Conservation (phyloP, 2,888 invertebrate species). For the Dastarcus helophoroides region DNA sequence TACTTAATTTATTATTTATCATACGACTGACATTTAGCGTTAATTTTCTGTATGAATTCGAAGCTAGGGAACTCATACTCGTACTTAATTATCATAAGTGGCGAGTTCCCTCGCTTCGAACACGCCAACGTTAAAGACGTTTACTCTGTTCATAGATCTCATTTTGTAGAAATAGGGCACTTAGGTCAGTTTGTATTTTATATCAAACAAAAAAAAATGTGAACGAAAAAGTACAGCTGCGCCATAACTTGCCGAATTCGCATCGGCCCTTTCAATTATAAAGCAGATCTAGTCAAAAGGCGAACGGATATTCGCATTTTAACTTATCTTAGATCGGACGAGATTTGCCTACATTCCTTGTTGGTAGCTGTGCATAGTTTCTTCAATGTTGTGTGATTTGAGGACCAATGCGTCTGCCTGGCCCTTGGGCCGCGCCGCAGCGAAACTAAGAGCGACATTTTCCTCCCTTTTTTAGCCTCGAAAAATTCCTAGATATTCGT, state of each 20-base stretch:
- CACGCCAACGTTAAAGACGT: too few relatives aligned
- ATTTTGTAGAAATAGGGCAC: too few relatives aligned
- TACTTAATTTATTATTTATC: constrained; percentile 20
- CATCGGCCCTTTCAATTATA: constrained; percentile 19
- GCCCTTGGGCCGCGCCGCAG: constrained; percentile 24
- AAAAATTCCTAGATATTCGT: too few relatives aligned
- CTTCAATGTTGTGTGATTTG: constrained; percentile 29
- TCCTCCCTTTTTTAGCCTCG: constrained; percentile 1
- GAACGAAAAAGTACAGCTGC: constrained; percentile 26
- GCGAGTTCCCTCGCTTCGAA: too few relatives aligned
- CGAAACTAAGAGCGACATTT: constrained; percentile 30
- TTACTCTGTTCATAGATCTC: too few relatives aligned
- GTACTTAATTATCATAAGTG: too few relatives aligned
- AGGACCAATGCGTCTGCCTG: constrained; percentile 36
- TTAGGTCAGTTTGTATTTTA: too few relatives aligned
- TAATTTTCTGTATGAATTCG: constrained; percentile 6
- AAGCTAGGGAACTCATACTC: too few relatives aligned
- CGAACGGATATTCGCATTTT: constrained; percentile 13
- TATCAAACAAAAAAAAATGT: too few relatives aligned
- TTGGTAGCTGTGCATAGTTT: constrained; percentile 33
- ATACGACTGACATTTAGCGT: constrained; percentile 21
- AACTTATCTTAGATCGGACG: constrained; percentile 8
- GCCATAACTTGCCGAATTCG: constrained; percentile 26
- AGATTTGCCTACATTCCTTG: constrained; percentile 34
- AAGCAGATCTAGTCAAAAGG: constrained; percentile 31